These are phyloP conservation scores for Rhea americana DNA, from an alignment of 2,113 vertebrate genomes.

Conservation along the genomic window DNA sequence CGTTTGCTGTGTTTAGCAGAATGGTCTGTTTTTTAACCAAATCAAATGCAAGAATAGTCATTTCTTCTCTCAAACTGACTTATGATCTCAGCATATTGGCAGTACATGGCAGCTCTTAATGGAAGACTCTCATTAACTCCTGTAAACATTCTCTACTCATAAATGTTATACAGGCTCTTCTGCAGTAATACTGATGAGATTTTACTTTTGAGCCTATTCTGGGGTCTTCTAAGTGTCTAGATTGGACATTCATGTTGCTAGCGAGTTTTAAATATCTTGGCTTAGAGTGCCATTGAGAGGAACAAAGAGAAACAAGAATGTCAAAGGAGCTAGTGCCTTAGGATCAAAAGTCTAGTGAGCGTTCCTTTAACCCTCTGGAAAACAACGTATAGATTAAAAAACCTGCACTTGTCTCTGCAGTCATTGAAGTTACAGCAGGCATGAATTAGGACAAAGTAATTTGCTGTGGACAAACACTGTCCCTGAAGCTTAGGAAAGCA, in stretches of 20 bases:
- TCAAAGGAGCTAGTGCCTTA: neutral
- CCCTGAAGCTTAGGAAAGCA: neutral
- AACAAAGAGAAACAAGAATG: neutral
- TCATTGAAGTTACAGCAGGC: accelerated
- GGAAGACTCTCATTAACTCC: neutral
- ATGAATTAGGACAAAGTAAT: neutral
- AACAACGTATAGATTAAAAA: accelerated
- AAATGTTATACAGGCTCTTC: neutral
- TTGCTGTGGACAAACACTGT: accelerated
- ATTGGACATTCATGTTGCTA: neutral
- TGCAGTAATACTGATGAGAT: neutral
- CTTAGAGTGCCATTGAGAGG: accelerated
- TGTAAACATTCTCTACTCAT: neutral
- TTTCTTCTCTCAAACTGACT: neutral
- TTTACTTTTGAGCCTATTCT: neutral
- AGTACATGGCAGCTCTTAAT: neutral
- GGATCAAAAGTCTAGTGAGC: neutral
- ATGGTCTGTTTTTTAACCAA: neutral
- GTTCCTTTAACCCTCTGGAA: neutral
- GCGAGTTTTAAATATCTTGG: neutral
- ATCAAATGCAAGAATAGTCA: neutral
- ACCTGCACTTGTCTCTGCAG: accelerated
- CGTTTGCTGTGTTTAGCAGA: neutral
- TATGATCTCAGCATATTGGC: accelerated
- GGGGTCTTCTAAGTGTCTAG: neutral